A percentile compares a stretch with the other conserved stretches of the same genome.
These are phyloP conservation scores for Chalcosyrphus nemorum DNA, from an alignment of 2,888 invertebrate species.

Conservation along the genomic window DNA sequence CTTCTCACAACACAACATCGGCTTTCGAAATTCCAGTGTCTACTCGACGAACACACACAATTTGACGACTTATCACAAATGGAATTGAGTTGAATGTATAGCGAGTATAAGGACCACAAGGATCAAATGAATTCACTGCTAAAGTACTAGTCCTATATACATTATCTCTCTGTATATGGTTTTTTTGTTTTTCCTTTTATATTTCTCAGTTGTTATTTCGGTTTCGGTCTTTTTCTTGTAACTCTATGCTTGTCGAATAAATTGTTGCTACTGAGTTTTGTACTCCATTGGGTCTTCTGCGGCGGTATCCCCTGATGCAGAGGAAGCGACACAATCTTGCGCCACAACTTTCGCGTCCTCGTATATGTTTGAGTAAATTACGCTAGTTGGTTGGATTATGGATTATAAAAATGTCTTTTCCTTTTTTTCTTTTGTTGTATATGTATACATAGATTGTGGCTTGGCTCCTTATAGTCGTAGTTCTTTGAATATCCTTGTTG, in stretches of 20 bases:
- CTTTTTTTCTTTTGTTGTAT: constrained; percentile 14
- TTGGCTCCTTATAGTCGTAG: constrained; percentile 10
- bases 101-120: constrained; percentile 8
- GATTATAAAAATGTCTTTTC: constrained; percentile 52
- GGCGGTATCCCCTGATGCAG: not conserved
- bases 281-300: not conserved
- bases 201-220: not conserved
- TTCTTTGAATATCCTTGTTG: not conserved
- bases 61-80: constrained; percentile 32
- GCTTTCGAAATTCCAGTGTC: constrained; percentile 8
- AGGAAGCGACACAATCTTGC: constrained; percentile 1
- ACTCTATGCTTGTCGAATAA: constrained; percentile 2
- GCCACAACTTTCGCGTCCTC: not conserved
- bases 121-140: constrained; percentile 24
- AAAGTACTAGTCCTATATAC: not conserved
- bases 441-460: not conserved
- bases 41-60: constrained; percentile 14
- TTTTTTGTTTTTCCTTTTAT: not conserved
- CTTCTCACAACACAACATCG: constrained; percentile 32
- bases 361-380: constrained; percentile 29
- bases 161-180: not conserved
- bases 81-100: constrained; percentile 24
- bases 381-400: constrained; percentile 44
- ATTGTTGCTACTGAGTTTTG: constrained; percentile 20
- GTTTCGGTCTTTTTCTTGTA: not conserved